Conservation (phyloP, 2,113 vertebrate genomes). For the Acrocephalus kingi region DNA sequence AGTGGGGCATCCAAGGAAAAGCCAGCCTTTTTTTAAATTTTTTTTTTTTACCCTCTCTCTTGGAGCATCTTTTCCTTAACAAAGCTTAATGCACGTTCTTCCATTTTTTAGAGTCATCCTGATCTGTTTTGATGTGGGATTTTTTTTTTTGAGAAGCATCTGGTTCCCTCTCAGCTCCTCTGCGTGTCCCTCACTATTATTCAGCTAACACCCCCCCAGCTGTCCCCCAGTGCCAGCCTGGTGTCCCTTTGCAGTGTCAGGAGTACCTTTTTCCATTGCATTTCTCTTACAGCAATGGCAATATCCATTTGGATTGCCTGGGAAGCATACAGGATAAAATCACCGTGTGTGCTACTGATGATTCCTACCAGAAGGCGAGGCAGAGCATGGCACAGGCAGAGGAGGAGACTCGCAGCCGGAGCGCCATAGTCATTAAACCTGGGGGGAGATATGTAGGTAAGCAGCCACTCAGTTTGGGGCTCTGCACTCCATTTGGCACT, state of each 20-base stretch:
- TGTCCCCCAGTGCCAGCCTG: not conserved
- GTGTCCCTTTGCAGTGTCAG: not conserved
- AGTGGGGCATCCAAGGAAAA: not conserved
- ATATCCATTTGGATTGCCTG: slow-evolving; percentile 92
- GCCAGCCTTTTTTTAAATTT: no score
- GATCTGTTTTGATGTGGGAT: not conserved
- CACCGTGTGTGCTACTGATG: slow-evolving; percentile 94
- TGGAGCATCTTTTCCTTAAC: not conserved
- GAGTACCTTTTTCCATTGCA: not conserved
- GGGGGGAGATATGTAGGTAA: slow-evolving; percentile 92
- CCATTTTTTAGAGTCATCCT: not conserved
- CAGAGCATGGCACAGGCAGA: slow-evolving; percentile 95
- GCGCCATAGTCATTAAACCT: slow-evolving; percentile 94
- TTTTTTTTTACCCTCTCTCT: not conserved
- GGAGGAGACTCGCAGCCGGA: slow-evolving; percentile 93
- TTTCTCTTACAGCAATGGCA: slow-evolving; percentile 82
- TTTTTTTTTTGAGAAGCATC: not conserved
- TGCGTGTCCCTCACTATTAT: not conserved
- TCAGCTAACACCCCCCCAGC: not conserved
- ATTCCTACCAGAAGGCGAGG: slow-evolving; percentile 96
- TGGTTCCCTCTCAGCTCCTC: not conserved
- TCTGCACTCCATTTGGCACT: not conserved
- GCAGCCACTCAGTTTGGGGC: not conserved
- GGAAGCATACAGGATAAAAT: slow-evolving; percentile 98
- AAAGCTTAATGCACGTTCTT: not conserved